Conservation (phyloP, 1,140 invertebrate genomes). For the Wasmannia auropunctata region DNA sequence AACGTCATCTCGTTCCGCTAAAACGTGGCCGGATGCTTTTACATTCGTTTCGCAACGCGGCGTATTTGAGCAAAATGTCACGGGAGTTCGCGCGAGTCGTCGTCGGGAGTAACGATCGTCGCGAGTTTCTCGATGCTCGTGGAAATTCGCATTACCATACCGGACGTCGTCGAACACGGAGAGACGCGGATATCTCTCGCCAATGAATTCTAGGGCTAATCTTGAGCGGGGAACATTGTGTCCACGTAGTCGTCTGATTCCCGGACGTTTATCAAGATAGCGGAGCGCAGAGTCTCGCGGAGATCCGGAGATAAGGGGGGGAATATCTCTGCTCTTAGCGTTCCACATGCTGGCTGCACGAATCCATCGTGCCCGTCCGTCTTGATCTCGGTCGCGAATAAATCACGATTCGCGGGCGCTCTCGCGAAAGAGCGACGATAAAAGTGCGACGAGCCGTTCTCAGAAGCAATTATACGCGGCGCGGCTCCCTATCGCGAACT, state of each 20-base stretch:
- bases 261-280: slow-evolving; percentile 33
- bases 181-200: background rate
- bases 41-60: slow-evolving; percentile 15
- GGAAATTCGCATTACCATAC: slow-evolving; percentile 6
- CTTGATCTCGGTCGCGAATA: slow-evolving; percentile 32
- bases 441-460: slow-evolving; percentile 53
- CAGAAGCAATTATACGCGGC: slow-evolving; percentile 56
- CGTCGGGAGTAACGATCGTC: slow-evolving; percentile 16
- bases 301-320: slow-evolving; percentile 26
- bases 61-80: slow-evolving; percentile 26
- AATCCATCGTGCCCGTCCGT: slow-evolving; percentile 13
- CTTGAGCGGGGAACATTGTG: background rate
- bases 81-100: slow-evolving; percentile 11
- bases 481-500: slow-evolving; percentile 36
- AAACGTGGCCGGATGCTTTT: slow-evolving; percentile 35
- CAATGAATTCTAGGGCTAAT: slow-evolving; percentile 31
- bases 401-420: slow-evolving; percentile 43
- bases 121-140: slow-evolving; percentile 21
- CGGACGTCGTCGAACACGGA: background rate
- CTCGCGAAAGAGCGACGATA: slow-evolving; percentile 47
- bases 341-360: slow-evolving; percentile 15
- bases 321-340: background rate
- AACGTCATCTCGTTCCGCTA: slow-evolving; percentile 8
- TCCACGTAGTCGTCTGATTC: background rate
- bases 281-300: background rate